Evolutionary conservation across 2,797 vertebrate genomes (phyloP).

Genomic region (Cynopterus sphinx): DNA sequence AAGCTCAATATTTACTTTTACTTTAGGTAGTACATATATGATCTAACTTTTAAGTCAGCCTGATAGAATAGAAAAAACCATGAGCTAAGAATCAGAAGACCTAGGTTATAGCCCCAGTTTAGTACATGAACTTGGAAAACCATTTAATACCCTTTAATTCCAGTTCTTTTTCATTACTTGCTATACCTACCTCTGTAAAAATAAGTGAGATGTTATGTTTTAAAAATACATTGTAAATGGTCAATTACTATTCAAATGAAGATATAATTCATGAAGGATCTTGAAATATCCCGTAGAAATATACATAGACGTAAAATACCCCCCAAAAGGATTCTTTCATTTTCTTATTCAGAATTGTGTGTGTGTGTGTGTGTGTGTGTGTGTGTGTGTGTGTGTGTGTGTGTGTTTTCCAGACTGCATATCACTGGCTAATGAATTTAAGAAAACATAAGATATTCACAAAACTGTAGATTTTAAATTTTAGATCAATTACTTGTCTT

Average conservation of each 20-base stretch:
- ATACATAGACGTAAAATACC: not conserved
- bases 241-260: conserved; percentile 22
- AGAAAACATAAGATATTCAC: conserved; percentile 9
- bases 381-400: not conserved
- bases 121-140: not conserved
- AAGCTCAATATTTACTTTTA: not conserved
- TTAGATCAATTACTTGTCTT: not conserved
- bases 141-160: not conserved
- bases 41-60: not conserved
- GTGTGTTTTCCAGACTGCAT: not conserved
- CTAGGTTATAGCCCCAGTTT: not conserved
- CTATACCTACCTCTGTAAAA: not conserved
- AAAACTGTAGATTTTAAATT: not conserved
- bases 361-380: not conserved
- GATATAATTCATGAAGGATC: not conserved
- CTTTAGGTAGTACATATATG: not conserved
- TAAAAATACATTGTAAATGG: not conserved
- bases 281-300: conserved; percentile 14
- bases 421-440: not conserved
- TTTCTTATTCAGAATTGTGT: conserved; percentile 9
- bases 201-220: not conserved
- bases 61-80: not conserved
- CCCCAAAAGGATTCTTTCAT: not conserved
- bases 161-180: not conserved
- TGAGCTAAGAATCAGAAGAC: not conserved